Evolutionary conservation across 1,140 invertebrate genomes (phyloP).

Genomic region (Cyrtorhinus lividipennis): DNA sequence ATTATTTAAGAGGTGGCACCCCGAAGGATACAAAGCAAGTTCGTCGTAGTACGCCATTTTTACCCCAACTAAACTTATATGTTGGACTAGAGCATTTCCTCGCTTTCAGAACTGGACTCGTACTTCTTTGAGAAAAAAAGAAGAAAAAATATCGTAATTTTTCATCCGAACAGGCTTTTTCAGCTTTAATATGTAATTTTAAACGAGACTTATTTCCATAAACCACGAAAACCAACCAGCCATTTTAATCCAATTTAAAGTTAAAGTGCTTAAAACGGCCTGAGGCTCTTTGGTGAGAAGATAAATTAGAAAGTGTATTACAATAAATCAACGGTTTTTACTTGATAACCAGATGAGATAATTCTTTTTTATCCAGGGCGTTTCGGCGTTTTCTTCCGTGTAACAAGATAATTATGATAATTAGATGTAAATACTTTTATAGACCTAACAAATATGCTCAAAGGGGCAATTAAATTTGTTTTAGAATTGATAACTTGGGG

Average conservation of each 20-base stretch:
- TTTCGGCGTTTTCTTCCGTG: not conserved
- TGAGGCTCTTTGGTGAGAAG: not conserved
- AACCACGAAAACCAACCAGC: not conserved
- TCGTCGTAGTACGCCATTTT: no score
- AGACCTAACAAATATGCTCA: no score
- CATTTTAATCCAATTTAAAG: not conserved
- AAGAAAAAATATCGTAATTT: no score
- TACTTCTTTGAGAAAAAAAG: no score
- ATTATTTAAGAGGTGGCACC: no score
- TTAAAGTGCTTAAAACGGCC: not conserved
- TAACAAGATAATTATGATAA: not conserved
- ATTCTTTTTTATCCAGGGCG: not conserved
- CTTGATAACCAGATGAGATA: not conserved
- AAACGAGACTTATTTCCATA: not conserved
- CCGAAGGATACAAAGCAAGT: no score
- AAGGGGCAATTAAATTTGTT: no score
- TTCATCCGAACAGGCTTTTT: no score
- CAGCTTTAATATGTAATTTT: not conserved
- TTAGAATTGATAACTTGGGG: no score
- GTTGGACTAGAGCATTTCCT: no score
- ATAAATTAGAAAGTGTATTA: not conserved
- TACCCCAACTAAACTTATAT: no score
- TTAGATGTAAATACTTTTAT: not conserved
- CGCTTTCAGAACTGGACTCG: no score
- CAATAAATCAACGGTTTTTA: not conserved